These are phyloP conservation scores for Tipula unca DNA, from an alignment of 2,888 invertebrate genomes.

Conservation along the genomic window DNA sequence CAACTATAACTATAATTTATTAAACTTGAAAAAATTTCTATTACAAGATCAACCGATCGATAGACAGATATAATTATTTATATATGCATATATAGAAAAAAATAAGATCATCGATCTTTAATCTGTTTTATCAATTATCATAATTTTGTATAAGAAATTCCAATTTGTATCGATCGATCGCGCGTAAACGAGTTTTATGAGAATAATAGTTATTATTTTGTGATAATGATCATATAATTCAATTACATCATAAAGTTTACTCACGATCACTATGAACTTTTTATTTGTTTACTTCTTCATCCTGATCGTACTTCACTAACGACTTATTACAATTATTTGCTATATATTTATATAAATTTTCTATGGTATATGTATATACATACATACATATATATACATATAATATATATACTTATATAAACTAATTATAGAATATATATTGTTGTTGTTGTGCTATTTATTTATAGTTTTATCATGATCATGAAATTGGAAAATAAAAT, in stretches of 20 bases:
- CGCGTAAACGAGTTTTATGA: not conserved
- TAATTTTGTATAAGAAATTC: not conserved
- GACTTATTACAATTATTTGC: not conserved
- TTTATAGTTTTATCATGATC: constrained; percentile 14
- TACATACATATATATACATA: too few relatives aligned
- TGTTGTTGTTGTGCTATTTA: not conserved
- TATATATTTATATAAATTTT: not conserved
- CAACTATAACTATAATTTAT: not conserved
- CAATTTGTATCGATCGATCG: not conserved
- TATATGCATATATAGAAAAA: not conserved
- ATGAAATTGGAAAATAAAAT: constrained; percentile 14
- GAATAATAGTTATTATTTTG: not conserved
- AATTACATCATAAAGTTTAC: not conserved
- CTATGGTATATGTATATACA: not conserved
- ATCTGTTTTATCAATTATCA: not conserved
- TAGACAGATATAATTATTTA: not conserved
- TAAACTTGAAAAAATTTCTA: not conserved
- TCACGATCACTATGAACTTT: not conserved
- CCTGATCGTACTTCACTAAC: not conserved
- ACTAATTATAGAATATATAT: not conserved
- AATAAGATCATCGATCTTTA: not conserved
- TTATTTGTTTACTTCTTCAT: not conserved
- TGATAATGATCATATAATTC: not conserved
- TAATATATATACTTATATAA: not conserved
- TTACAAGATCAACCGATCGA: not conserved